Conservation (phyloP, 2,113 vertebrate species). For the Laticauda laticaudata region DNA sequence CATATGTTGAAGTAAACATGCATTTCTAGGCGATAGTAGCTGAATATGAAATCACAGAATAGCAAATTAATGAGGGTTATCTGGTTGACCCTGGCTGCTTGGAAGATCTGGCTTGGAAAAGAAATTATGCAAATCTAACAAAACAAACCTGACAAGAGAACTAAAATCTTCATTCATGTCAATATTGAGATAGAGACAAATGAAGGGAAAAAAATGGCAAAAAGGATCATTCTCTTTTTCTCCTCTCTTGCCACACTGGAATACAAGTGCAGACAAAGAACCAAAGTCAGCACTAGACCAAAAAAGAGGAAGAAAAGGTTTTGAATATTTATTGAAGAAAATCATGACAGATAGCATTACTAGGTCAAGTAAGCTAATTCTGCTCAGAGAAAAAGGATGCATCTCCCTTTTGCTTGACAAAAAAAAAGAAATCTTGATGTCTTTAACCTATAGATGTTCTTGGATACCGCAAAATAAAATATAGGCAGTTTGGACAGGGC, state of each 20-base stretch:
- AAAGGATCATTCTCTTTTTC: conserved; percentile 51
- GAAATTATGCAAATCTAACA: background rate
- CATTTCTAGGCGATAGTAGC: background rate
- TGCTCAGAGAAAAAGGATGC: conserved; percentile 36
- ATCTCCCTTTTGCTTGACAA: background rate
- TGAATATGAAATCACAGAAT: conserved; percentile 47
- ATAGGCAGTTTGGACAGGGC: background rate
- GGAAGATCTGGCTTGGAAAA: conserved; percentile 20
- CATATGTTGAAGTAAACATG: conserved; percentile 12
- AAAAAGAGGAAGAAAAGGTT: conserved; percentile 40
- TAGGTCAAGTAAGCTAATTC: conserved; percentile 32
- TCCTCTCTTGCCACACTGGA: conserved; percentile 38
- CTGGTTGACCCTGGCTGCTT: background rate
- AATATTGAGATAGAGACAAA: conserved; percentile 56
- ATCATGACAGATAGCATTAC: conserved; percentile 58
- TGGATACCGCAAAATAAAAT: background rate
- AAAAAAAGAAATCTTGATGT: background rate
- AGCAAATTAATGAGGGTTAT: conserved; percentile 19
- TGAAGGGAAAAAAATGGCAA: conserved; percentile 27
- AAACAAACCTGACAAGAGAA: background rate
- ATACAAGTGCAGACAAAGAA: conserved; percentile 47
- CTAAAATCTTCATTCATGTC: conserved; percentile 36
- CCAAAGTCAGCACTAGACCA: conserved; percentile 38
- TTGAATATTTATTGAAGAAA: conserved; percentile 55
- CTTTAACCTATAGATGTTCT: background rate